A percentile compares a stretch with the other conserved stretches of the same genome.
phyloP scores from a whole-genome alignment of 2,888 invertebrate genomes.

The Ichneumon xanthorius region DNA sequence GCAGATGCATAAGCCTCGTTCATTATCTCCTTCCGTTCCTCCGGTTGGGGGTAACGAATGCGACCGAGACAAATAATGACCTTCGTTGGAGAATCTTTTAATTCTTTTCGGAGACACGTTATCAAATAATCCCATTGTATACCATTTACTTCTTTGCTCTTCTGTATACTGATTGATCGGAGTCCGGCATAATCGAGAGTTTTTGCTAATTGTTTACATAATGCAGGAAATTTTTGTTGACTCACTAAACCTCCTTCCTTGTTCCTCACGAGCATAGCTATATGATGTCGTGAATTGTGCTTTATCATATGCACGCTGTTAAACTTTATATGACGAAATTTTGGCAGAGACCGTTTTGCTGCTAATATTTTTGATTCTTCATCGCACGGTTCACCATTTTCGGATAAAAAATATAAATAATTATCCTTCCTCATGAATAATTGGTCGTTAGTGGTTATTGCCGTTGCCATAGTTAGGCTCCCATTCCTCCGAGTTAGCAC shows the following conservation, averaged over 20 bases:
- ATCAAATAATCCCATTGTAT: too few species aligned
- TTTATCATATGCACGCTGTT: not conserved
- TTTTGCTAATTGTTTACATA: not conserved
- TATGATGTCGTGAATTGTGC: not conserved
- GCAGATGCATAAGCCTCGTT: too few species aligned
- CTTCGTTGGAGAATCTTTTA: too few species aligned
- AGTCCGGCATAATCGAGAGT: not conserved
- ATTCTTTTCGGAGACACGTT: too few species aligned
- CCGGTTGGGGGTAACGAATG: too few species aligned
- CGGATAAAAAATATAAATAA: not conserved
- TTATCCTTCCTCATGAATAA: conserved; percentile 5
- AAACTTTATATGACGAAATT: not conserved
- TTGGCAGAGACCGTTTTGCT: not conserved
- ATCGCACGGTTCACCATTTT: not conserved
- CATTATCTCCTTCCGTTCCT: too few species aligned
- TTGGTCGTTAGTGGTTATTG: too few species aligned
- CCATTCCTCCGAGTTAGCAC: too few species aligned
- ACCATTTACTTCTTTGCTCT: too few species aligned
- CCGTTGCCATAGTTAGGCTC: too few species aligned
- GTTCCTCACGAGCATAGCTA: not conserved
- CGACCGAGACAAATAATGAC: too few species aligned
- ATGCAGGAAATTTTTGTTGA: not conserved
- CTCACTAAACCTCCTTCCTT: not conserved
- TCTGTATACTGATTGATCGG: not conserved
- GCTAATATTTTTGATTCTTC: not conserved